Conservation (phyloP, 2,113 vertebrate genomes). For the Otus sunia region DNA sequence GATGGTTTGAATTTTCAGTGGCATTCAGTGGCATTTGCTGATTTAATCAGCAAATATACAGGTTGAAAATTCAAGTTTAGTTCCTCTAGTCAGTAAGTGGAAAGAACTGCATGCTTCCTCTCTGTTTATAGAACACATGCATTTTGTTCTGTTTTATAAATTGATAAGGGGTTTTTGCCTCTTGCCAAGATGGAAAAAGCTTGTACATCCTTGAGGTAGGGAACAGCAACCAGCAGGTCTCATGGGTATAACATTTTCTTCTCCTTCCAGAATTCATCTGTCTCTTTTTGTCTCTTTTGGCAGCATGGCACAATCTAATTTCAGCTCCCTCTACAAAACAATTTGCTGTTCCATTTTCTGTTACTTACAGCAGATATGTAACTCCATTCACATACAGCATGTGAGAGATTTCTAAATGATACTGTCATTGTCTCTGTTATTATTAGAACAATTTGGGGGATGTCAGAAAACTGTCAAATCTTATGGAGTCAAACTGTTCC, state of each 20-base stretch:
- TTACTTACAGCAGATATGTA: constrained; percentile 43
- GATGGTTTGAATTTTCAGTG: not conserved
- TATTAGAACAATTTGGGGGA: constrained; percentile 58
- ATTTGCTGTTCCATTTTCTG: constrained; percentile 51
- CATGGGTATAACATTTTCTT: not conserved
- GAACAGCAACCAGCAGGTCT: not conserved
- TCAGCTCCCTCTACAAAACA: constrained; percentile 13
- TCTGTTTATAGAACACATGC: not conserved
- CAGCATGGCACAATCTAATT: constrained; percentile 29
- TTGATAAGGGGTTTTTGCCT: not conserved
- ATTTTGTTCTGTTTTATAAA: not conserved
- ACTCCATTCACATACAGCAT: not conserved
- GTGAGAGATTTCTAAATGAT: constrained; percentile 64
- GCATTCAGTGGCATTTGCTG: not conserved
- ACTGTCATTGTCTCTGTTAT: constrained; percentile 55
- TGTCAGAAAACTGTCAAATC: constrained; percentile 53
- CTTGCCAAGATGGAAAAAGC: not conserved
- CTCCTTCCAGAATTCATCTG: constrained; percentile 7
- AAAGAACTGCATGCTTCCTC: not conserved
- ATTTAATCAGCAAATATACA: not conserved
- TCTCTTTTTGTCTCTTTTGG: constrained; percentile 34
- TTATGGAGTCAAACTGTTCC: constrained; percentile 46
- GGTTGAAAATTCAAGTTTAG: not conserved
- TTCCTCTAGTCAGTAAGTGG: not conserved
- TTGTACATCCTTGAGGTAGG: not conserved